phyloP scores from a whole-genome alignment of 2,113 vertebrate species.

The Calypte anna region DNA sequence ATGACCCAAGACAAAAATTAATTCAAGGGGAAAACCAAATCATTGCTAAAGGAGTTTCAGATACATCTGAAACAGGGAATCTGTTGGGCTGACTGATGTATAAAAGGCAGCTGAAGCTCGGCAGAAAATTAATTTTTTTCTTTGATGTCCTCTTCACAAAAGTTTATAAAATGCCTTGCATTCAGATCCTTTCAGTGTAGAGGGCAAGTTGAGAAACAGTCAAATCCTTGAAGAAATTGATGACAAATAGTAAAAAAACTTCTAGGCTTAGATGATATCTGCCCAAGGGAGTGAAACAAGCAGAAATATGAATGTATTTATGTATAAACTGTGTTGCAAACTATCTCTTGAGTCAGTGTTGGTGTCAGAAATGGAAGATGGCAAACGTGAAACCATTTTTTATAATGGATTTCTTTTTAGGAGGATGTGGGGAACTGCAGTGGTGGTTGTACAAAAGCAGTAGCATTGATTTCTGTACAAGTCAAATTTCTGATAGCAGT shows the following conservation, averaged over 20 bases:
- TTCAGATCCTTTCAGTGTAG: not conserved
- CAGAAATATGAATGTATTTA: not conserved
- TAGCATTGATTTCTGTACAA: not conserved
- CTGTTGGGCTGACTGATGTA: not conserved
- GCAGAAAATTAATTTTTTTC: not conserved
- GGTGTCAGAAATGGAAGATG: not conserved
- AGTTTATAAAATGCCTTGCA: not conserved
- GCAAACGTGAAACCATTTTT: not conserved
- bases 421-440: not conserved
- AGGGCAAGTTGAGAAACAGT: accelerated
- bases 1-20: not conserved
- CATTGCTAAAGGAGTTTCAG: not conserved
- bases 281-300: not conserved
- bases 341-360: not conserved
- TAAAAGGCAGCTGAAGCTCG: not conserved
- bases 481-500: not conserved
- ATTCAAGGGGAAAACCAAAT: not conserved
- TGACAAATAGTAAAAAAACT: not conserved
- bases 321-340: not conserved
- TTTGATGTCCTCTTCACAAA: not conserved
- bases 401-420: not conserved
- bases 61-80: not conserved
- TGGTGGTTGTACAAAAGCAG: not conserved
- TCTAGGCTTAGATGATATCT: not conserved
- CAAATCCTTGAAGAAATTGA: not conserved